These are phyloP conservation scores for Phengaris arion DNA, from an alignment of 2,888 invertebrate species.

Conservation along the genomic window DNA sequence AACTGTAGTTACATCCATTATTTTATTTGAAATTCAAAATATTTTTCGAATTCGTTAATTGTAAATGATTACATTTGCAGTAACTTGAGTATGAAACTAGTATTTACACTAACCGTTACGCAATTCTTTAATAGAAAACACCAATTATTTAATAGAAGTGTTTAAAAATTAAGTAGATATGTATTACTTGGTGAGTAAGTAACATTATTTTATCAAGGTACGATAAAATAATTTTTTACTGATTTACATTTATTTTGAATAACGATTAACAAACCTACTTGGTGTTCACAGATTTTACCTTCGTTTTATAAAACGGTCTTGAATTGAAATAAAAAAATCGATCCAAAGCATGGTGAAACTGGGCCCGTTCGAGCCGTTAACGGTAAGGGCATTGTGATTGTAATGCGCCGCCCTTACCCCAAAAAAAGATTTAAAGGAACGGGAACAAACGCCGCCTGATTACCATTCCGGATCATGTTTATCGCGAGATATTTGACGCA, in stretches of 20 bases:
- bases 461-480: constrained; percentile 52
- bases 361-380: constrained; percentile 61
- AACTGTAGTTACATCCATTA: background rate
- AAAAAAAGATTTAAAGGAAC: constrained; percentile 55
- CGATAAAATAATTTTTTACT: no score
- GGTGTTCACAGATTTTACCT: background rate
- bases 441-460: constrained; percentile 56
- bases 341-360: constrained; percentile 39
- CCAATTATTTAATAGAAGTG: no score
- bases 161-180: no score
- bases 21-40: background rate
- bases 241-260: no score
- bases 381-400: constrained; percentile 77
- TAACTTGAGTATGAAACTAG: no score
- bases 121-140: no score
- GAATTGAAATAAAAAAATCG: background rate
- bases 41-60: no score
- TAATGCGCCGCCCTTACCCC: constrained; percentile 71
- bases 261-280: no score
- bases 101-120: no score
- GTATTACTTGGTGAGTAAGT: no score
- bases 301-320: background rate
- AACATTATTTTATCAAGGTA: no score
- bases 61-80: background rate
- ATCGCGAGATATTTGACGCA: constrained; percentile 39